Percentiles rank a stretch among this genome's conserved stretches.
Evolutionary conservation across 2,113 vertebrate species (phyloP).

Genomic region (Halichoerus grypus): DNA sequence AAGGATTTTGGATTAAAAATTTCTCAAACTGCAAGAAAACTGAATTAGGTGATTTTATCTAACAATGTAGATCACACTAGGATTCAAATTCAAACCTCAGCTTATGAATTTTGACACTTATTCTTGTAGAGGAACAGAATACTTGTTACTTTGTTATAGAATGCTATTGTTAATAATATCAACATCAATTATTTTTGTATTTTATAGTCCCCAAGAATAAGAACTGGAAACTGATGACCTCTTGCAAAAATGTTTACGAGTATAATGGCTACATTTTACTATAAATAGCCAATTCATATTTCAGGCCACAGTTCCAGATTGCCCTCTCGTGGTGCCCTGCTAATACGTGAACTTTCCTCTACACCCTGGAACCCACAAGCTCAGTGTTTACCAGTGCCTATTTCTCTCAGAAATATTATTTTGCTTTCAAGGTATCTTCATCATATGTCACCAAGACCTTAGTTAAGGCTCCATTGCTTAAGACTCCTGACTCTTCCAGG

Average conservation of each 20-base stretch:
- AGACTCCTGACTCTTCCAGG: background rate
- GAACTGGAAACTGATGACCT: background rate
- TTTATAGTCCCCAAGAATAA: background rate
- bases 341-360: background rate
- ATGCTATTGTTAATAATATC: background rate
- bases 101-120: background rate
- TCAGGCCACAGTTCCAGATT: background rate
- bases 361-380: background rate
- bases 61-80: background rate
- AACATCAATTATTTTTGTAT: background rate
- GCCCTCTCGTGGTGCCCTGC: no score
- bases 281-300: background rate
- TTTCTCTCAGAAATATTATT: background rate
- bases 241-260: background rate
- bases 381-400: background rate
- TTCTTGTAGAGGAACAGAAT: background rate
- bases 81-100: background rate
- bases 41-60: background rate
- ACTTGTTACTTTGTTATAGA: background rate
- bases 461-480: background rate
- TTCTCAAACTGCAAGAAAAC: background rate
- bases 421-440: background rate
- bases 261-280: background rate
- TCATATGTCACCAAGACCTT: background rate
- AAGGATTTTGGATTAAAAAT: background rate